phyloP scores from a whole-genome alignment of 2,113 vertebrate genomes.

The Cottus gobio region DNA sequence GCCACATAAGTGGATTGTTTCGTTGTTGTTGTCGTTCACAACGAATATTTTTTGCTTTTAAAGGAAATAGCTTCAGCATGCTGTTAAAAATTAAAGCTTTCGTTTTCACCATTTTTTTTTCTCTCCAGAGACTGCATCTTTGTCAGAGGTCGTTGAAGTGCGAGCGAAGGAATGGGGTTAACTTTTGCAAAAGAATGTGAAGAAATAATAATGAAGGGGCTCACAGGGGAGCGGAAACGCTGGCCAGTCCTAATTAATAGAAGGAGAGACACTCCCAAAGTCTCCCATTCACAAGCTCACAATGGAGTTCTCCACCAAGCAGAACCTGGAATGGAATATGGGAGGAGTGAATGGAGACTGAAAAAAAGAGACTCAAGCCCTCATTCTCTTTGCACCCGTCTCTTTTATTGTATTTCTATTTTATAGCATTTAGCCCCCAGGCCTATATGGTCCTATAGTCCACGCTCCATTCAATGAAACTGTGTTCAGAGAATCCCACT shows the following conservation, averaged over 20 bases:
- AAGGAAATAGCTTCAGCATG: background rate
- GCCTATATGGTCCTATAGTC: conserved; percentile 61
- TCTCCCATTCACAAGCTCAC: conserved; percentile 88
- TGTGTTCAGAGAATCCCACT: conserved; percentile 71
- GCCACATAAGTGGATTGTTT: background rate
- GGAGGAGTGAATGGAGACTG: conserved; percentile 81
- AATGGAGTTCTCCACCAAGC: conserved; percentile 88
- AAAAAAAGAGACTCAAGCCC: conserved; percentile 52
- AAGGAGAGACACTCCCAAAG: conserved; percentile 84
- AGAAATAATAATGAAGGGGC: conserved; percentile 83
- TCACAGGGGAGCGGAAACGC: conserved; percentile 87
- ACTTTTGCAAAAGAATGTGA: conserved; percentile 80
- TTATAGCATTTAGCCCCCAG: conserved; percentile 63
- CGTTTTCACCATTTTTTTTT: background rate
- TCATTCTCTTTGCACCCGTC: conserved; percentile 62
- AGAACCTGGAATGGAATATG: conserved; percentile 86
- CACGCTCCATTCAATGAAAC: conserved; percentile 64
- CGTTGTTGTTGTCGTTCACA: background rate
- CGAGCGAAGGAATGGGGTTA: conserved; percentile 74
- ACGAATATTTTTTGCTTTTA: background rate
- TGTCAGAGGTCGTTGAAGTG: conserved; percentile 77
- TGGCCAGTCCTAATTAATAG: conserved; percentile 89
- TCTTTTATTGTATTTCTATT: conserved; percentile 72
- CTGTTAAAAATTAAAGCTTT: conserved; percentile 17
- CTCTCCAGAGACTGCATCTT: conserved; percentile 22